Base-by-base conservation (phyloP, 2,797 vertebrate species). In the Anisognathus igniventris region DNA sequence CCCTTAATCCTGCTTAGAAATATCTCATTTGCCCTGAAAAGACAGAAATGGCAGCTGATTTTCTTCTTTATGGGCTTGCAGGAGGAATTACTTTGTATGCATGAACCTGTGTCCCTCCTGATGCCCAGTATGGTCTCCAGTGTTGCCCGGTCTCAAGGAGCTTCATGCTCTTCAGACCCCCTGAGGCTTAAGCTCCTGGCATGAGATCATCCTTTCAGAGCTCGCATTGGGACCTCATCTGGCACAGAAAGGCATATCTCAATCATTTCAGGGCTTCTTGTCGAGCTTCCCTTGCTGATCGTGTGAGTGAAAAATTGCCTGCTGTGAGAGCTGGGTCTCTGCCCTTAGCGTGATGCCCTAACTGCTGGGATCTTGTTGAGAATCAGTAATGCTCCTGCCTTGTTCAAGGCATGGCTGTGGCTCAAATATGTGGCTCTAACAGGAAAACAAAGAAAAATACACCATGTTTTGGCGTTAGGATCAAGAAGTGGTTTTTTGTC, bases 371-470 rank as follows among this genome's bases (percentile, higher is more conserved):
- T 35, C n/a, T 79, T 82, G 33, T 48, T 72, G 66, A 84, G 73
- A 31, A 86, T 62, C 62, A 0, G 0, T 91, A 78, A 70, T 37
- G 14, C 24, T 86, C 58, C 33, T 84, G 33, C 58, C 60, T 92
- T 86, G 33, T 76, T 87, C 30, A 35, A 58, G 61, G 16, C 48
- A 30, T 62, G 64, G 31, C 67, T 60, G 31, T 40, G 35, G 40
- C 64, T 95, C 64, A 87, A 66, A 53, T 79, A 60, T 45, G 37
- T 94, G 45, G 44, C 37, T 92, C 22, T 37, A 91, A 53, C 22
- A 83, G 39, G 68, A 80, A 91, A 88, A 58, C 23, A 86, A 92
- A 92, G 33, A 30, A 85, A 90, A 70, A 81, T 8, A 39, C 24
- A 60, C 21, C 5, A 6, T 57, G 7, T 61, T 87, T 85, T 2